Conservation (phyloP, 2,797 vertebrate species). For the Clarias platycephalus region DNA sequence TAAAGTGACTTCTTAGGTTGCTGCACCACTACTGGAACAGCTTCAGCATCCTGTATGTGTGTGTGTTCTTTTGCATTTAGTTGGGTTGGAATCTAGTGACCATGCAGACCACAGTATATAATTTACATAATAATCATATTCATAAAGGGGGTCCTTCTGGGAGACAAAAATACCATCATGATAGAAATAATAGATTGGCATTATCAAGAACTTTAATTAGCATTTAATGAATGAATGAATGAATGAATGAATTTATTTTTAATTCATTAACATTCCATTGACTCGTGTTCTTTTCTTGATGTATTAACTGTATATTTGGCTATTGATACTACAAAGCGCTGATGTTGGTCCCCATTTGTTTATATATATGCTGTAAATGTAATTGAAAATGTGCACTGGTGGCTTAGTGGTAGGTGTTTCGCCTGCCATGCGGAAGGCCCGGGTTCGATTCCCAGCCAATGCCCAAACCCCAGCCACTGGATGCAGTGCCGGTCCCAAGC, state of each 20-base stretch:
- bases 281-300: background rate
- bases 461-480: no score
- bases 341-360: no score
- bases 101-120: background rate
- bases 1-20: background rate
- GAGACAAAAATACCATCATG: background rate
- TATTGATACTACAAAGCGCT: background rate
- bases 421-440: no score
- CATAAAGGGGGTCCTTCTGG: background rate
- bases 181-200: no score
- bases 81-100: background rate
- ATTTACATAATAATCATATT: background rate
- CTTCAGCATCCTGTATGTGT: background rate
- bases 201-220: background rate
- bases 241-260: no score
- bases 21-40: background rate
- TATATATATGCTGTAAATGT: background rate
- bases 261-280: background rate
- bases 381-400: background rate
- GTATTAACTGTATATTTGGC: background rate
- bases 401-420: no score
- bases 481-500: no score
- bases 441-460: no score
- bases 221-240: background rate
- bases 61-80: background rate